Percentiles rank a stretch among this genome's conserved stretches.
phyloP scores from a whole-genome alignment of 2,113 vertebrate species.

The Machaerirhynchus nigripectus region DNA sequence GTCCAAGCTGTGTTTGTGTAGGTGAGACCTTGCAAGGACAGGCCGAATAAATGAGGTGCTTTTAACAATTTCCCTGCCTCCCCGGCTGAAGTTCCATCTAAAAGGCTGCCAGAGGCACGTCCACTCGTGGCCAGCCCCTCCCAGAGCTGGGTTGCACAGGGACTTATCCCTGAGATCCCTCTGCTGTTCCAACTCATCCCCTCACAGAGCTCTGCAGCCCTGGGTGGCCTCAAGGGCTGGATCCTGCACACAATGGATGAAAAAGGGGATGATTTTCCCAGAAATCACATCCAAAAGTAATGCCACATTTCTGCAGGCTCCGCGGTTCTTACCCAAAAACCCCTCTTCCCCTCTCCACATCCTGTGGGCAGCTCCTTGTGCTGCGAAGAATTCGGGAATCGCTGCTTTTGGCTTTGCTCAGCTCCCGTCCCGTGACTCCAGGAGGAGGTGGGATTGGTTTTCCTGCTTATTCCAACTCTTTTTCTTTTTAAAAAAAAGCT shows the following conservation, averaged over 20 bases:
- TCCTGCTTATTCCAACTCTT: neutral
- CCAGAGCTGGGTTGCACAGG: neutral
- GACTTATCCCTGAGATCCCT: neutral
- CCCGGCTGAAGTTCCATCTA: neutral
- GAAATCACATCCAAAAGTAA: neutral
- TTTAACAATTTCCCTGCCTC: rapidly evolving
- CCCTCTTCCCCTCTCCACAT: neutral
- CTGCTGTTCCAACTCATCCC: rapidly evolving
- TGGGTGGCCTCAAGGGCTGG: neutral
- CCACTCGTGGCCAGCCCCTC: neutral
- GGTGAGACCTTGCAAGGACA: neutral
- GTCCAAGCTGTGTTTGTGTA: too few species aligned
- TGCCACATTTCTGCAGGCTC: neutral
- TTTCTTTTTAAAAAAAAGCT: neutral
- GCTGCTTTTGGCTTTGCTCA: neutral
- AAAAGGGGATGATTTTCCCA: neutral
- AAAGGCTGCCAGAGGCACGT: rapidly evolving
- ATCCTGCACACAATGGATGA: rapidly evolving
- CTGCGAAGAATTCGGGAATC: rapidly evolving
- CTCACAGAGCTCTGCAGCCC: neutral
- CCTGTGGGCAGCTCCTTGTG: neutral
- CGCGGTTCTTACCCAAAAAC: neutral
- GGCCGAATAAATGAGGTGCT: neutral
- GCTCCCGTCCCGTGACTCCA: neutral
- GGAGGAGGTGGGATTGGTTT: neutral